These are phyloP conservation scores for Carassius carassius DNA, from an alignment of 2,113 vertebrate species.

Conservation along the genomic window DNA sequence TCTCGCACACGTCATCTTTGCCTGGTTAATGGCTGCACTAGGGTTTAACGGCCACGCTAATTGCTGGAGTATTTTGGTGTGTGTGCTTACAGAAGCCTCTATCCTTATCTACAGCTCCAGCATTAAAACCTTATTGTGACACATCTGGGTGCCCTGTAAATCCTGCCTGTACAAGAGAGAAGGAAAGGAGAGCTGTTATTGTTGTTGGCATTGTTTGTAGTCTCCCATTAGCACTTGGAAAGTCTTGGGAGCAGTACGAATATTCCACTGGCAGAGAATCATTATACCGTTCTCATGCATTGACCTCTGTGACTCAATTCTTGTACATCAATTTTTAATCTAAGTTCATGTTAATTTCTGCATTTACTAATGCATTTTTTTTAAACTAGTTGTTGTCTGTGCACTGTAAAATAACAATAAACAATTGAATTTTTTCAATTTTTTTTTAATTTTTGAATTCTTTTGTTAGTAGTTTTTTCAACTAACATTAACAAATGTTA, in stretches of 20 bases:
- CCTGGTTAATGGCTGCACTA: slow-evolving; percentile 68
- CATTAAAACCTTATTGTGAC: slow-evolving; percentile 68
- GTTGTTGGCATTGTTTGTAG: neutral
- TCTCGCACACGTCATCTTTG: slow-evolving; percentile 56
- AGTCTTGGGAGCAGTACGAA: neutral
- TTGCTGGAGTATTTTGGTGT: slow-evolving; percentile 71
- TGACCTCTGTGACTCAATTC: slow-evolving; percentile 16
- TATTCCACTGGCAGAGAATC: neutral
- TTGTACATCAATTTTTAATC: neutral
- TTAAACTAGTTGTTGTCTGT: neutral
- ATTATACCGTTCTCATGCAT: neutral
- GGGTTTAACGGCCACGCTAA: slow-evolving; percentile 75
- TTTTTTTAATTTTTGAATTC: too few relatives aligned
- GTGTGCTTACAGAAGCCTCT: slow-evolving; percentile 54
- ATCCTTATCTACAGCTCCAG: slow-evolving; percentile 63
- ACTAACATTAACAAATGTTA: neutral
- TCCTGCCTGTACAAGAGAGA: slow-evolving; percentile 35
- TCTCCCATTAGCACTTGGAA: neutral
- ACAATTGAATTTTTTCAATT: neutral
- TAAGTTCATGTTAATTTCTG: neutral
- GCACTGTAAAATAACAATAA: neutral
- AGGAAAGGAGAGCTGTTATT: slow-evolving; percentile 21
- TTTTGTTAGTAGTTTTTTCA: neutral
- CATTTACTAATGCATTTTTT: neutral
- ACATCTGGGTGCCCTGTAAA: slow-evolving; percentile 63